phyloP scores from a whole-genome alignment of 2,888 invertebrate species.

The Tetanocera ferruginea region DNA sequence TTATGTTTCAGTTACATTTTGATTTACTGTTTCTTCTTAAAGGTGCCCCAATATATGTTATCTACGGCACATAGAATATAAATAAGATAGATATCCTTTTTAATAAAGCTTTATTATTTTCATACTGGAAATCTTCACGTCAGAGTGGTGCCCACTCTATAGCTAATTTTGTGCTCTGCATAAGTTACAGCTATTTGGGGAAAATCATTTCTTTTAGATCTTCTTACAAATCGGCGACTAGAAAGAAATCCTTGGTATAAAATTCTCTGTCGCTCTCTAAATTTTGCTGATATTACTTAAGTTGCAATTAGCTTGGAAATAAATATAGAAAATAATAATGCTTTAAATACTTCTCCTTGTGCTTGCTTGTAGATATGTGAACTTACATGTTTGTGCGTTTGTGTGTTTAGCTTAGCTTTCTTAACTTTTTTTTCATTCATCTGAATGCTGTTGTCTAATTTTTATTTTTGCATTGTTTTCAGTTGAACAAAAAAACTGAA shows the following conservation, averaged over 20 bases:
- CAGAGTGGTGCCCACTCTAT: no score
- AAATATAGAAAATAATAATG: not conserved
- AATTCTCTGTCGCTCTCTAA: no score
- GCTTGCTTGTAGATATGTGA: slow-evolving; percentile 20
- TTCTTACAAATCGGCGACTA: not conserved
- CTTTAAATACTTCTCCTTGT: not conserved
- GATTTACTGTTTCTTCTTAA: slow-evolving; percentile 60
- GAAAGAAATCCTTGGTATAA: no score
- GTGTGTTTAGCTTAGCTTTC: slow-evolving; percentile 14
- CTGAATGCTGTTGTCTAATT: slow-evolving; percentile 8
- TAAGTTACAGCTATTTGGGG: no score
- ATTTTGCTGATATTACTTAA: not conserved
- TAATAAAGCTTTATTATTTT: not conserved
- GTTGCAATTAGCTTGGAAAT: not conserved
- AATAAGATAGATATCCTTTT: not conserved
- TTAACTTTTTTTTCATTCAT: not conserved
- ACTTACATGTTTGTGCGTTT: slow-evolving; percentile 39
- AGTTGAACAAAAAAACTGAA: not conserved
- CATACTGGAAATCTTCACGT: not conserved
- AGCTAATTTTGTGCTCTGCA: no score
- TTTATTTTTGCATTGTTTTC: slow-evolving; percentile 3
- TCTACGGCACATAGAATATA: slow-evolving; percentile 39
- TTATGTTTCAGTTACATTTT: slow-evolving; percentile 58
- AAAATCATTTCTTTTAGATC: not conserved
- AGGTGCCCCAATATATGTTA: slow-evolving; percentile 36